Evolutionary conservation across 2,888 invertebrate species (phyloP).

Genomic region (Pristionchus mayeri): DNA sequence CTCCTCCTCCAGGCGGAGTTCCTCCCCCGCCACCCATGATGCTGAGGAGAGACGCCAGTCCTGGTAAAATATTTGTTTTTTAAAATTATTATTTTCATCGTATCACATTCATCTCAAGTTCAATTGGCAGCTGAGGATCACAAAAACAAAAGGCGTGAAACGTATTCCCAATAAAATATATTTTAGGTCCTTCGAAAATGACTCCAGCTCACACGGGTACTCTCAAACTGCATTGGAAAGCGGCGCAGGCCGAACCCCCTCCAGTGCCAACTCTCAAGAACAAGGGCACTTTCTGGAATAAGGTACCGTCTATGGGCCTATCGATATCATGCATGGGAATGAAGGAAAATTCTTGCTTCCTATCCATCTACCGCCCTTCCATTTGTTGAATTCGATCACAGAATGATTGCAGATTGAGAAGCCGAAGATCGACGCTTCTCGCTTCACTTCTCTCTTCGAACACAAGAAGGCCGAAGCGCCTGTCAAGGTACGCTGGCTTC

Average conservation of each 20-base stretch:
- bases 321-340: no score
- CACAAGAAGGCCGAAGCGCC: conserved; percentile 87
- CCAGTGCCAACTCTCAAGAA: conserved; percentile 71
- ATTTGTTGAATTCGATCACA: no score
- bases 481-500: conserved; percentile 69
- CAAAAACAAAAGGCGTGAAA: no score
- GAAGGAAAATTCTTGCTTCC: no score
- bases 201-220: conserved; percentile 76
- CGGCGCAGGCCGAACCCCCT: conserved; percentile 79
- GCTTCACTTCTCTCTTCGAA: conserved; percentile 96
- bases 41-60: conserved; percentile 60
- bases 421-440: conserved; percentile 90
- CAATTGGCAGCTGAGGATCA: no score
- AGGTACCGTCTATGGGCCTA: no score
- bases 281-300: conserved; percentile 87
- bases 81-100: not conserved
- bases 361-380: no score
- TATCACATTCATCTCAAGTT: no score
- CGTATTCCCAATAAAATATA: not conserved
- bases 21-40: conserved; percentile 47
- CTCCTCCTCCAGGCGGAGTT: conserved; percentile 76
- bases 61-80: not conserved
- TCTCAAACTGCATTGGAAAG: conserved; percentile 97
- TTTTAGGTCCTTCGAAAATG: conserved; percentile 53
- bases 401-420: conserved; percentile 76